Evolutionary conservation across 2,113 vertebrate genomes (phyloP).

Genomic region (Sardina pilchardus): DNA sequence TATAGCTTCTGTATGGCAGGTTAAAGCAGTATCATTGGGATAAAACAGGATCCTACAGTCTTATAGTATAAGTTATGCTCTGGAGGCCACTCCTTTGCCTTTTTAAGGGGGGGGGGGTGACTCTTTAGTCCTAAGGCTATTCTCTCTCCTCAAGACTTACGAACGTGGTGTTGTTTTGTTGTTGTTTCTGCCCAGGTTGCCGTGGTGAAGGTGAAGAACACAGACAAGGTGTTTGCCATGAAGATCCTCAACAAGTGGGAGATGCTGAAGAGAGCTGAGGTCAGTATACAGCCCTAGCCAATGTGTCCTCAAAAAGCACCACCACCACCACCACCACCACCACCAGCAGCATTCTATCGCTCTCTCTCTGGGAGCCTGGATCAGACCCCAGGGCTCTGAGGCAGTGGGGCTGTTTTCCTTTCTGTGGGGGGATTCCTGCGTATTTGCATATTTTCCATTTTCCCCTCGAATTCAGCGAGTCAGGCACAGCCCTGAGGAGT

Average conservation of each 20-base stretch:
- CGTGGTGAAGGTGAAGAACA: slow-evolving; percentile 94
- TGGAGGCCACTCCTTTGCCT: too few species aligned
- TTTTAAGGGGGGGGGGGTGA: neutral
- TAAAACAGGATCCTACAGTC: neutral
- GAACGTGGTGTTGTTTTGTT: neutral
- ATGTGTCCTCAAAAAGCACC: neutral
- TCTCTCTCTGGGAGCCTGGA: neutral
- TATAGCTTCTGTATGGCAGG: neutral
- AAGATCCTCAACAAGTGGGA: slow-evolving; percentile 99
- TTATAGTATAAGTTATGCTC: too few species aligned
- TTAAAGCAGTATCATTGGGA: neutral
- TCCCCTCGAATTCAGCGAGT: neutral
- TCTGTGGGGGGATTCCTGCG: neutral
- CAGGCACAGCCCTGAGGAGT: too few species aligned
- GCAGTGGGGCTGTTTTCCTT: neutral
- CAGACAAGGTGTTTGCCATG: slow-evolving; percentile 98
- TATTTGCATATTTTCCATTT: neutral
- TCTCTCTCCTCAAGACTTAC: neutral
- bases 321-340: too few species aligned
- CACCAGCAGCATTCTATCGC: too few species aligned
- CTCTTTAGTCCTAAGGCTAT: neutral
- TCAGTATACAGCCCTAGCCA: slow-evolving; percentile 53
- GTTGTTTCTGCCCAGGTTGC: slow-evolving; percentile 81
- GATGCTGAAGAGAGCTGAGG: slow-evolving; percentile 98
- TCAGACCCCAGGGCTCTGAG: neutral